Evolutionary conservation across 2,888 invertebrate genomes (phyloP), one percentile per base, ranked within the genome.

Genomic region (Habrosyne pyritoides): DNA sequence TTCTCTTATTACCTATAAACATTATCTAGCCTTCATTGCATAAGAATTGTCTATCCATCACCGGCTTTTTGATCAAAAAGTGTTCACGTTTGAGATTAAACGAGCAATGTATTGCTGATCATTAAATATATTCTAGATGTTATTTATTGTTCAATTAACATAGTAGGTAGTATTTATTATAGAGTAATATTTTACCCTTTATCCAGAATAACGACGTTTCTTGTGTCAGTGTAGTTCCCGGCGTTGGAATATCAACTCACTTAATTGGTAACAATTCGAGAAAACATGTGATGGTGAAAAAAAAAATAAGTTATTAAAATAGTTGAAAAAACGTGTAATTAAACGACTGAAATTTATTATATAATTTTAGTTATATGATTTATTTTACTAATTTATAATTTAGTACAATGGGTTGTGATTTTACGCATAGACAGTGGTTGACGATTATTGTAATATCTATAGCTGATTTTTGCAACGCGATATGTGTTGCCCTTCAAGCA

Each of bases 401-500:
- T 53, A 52, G 56, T 7, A 79, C 73, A 82, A 95, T 94, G 94
- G 93, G 93, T 84, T 90, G 93, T 21, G 92, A 94, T 66, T 96
- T 96, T 78, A 94, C 95, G 0, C 94, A 93, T 75, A 91, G 96
- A 74, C 97, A 97, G 87, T 96, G 96, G 96, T 84, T 95, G 69
- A 96, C 96, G 0, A 92, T 97, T 48, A 90, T 96, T 42, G 95
- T 96, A 51, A 96, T 97, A 79, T 95, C 96, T 26, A 94, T 97
- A 62, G 96, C 96, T 14, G 96, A 97, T 86, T 97, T 97, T 84
- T 96, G 96, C 73, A 96, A 96, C 80, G 97, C 97, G 2, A 94
- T 97, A 62, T 96, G 97, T 83, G 96, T 97, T 1, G 96, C 97
- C 0, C 85, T 97, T 1, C 97, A 97, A 78, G 97, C 97, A 1